Conservation (phyloP, 2,888 invertebrate genomes). For the Cryptophagus acutangulus region DNA sequence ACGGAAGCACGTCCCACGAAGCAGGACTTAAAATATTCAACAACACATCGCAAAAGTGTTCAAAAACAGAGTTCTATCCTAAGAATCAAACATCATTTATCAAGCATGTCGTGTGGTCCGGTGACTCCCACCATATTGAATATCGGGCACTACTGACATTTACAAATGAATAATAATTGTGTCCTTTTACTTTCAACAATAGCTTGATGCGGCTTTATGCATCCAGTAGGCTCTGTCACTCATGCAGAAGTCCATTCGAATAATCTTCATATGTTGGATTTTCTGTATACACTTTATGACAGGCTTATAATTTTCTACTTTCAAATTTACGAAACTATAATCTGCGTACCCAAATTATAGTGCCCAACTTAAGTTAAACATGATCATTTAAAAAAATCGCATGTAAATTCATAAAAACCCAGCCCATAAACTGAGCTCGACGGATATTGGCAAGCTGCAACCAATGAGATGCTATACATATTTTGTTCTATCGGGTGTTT, state of each 20-base stretch:
- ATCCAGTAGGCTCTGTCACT: slow-evolving; percentile 36
- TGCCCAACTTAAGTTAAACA: too few relatives aligned
- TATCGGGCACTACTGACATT: slow-evolving; percentile 50
- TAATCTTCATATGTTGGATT: too few relatives aligned
- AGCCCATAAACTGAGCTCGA: too few relatives aligned
- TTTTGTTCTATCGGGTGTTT: too few relatives aligned
- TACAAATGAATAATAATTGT: slow-evolving; percentile 51
- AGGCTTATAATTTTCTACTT: too few relatives aligned
- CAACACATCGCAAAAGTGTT: slow-evolving; percentile 44
- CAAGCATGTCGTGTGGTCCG: slow-evolving; percentile 48
- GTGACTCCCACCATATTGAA: slow-evolving; percentile 50
- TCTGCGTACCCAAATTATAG: too few relatives aligned
- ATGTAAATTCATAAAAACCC: too few relatives aligned
- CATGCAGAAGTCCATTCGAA: slow-evolving; percentile 23
- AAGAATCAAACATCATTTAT: slow-evolving; percentile 49
- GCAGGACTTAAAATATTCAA: slow-evolving; percentile 43
- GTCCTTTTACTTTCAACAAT: slow-evolving; percentile 48
- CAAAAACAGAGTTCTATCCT: slow-evolving; percentile 40
- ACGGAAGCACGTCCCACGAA: slow-evolving; percentile 40
- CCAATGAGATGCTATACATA: too few relatives aligned
- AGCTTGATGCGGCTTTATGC: slow-evolving; percentile 38
- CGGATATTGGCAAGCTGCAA: too few relatives aligned
- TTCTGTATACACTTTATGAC: too few relatives aligned
- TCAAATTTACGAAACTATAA: too few relatives aligned
- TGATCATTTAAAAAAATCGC: too few relatives aligned